phyloP scores from a whole-genome alignment of 2,888 invertebrate species.

The Horisme vitalbata region DNA sequence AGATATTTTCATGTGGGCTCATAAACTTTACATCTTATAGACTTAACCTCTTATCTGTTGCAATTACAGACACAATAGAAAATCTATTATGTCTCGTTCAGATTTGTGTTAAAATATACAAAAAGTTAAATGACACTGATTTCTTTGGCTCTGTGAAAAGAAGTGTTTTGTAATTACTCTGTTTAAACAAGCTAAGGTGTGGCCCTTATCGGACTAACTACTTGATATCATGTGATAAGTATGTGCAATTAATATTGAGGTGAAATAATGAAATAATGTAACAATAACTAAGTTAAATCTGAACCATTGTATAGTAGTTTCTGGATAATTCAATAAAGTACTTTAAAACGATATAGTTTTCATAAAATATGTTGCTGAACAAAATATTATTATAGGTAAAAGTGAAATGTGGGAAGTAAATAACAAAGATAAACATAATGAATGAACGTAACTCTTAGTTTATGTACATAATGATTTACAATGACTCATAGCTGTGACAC shows the following conservation, averaged over 20 bases:
- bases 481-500: slow-evolving; percentile 44
- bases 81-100: no score
- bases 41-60: no score
- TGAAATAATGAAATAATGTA: background rate
- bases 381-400: background rate
- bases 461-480: slow-evolving; percentile 47
- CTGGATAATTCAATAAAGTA: no score
- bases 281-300: background rate
- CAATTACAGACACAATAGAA: no score
- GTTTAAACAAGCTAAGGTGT: slow-evolving; percentile 54
- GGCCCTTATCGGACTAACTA: slow-evolving; percentile 57
- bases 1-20: no score
- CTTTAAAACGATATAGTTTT: no score
- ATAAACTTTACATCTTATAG: no score
- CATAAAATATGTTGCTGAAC: no score
- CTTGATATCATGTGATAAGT: slow-evolving; percentile 16
- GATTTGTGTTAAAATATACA: slow-evolving; percentile 12
- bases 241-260: background rate
- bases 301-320: no score
- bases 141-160: background rate
- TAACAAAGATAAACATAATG: slow-evolving; percentile 21
- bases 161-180: slow-evolving; percentile 40
- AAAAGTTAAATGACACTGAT: no score
- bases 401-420: slow-evolving; percentile 1
- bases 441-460: slow-evolving; percentile 40